phyloP scores from a whole-genome alignment of 2,113 vertebrate species.

The Aspidoscelis tigris region DNA sequence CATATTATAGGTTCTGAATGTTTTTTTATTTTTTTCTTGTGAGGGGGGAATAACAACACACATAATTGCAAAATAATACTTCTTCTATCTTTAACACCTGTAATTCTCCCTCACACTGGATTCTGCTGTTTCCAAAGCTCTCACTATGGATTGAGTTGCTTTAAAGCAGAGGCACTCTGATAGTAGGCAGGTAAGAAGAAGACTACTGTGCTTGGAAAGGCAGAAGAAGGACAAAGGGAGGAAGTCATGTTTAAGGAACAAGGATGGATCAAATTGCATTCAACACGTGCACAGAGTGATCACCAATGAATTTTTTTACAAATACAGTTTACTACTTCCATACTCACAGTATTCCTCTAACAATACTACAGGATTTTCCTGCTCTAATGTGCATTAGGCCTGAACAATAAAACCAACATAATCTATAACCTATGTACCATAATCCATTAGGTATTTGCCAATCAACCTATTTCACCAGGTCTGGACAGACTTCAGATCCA shows the following conservation, averaged over 20 bases:
- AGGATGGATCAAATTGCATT: conserved; percentile 11
- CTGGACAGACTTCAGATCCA: background rate
- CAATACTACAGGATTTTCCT: background rate
- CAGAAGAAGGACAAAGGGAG: background rate
- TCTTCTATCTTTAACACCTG: background rate
- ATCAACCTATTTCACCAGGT: background rate
- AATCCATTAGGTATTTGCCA: background rate
- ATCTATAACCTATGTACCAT: background rate
- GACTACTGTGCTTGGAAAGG: background rate
- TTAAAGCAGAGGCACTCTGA: background rate
- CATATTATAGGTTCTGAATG: background rate
- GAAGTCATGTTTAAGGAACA: background rate
- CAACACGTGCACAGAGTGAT: conserved; percentile 5
- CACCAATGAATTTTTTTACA: conserved; percentile 3
- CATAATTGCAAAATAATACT: background rate
- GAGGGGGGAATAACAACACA: background rate
- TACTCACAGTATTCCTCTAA: conserved; percentile 13
- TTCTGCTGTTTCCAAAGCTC: background rate
- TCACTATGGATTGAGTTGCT: background rate
- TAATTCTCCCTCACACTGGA: background rate
- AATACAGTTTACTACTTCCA: background rate
- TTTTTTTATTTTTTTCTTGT: background rate
- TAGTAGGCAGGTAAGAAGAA: background rate
- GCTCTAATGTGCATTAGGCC: background rate
- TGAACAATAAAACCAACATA: conserved; percentile 15